Conservation (phyloP, 23 tunicate genomes). For the Aplidium turbinatum region DNA sequence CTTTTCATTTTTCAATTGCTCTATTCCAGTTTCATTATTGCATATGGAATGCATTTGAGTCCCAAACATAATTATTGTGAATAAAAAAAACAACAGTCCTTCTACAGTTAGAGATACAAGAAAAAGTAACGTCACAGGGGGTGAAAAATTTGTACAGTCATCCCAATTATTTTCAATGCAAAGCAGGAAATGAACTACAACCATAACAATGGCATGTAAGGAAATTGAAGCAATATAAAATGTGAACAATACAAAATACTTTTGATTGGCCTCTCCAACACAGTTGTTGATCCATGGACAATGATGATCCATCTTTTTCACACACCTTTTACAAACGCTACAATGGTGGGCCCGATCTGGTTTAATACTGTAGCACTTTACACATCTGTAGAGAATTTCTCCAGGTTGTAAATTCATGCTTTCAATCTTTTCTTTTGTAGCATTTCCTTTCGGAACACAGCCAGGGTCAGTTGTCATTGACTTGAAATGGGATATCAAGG, state of each 20-base stretch:
- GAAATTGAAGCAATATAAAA: constrained; percentile 93
- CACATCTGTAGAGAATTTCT: constrained; percentile 91
- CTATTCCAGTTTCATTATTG: constrained; percentile 96
- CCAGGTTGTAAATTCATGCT: constrained; percentile 86
- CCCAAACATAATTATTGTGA: constrained; percentile 94
- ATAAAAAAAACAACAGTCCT: constrained; percentile 83
- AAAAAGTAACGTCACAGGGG: constrained; percentile 73
- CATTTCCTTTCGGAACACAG: constrained; percentile 75
- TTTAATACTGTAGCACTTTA: constrained; percentile 90
- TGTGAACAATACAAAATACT: constrained; percentile 90
- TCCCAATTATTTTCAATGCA: constrained; percentile 75
- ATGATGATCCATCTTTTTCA: constrained; percentile 97
- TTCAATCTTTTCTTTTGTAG: constrained; percentile 84
- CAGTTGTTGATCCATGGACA: constrained; percentile 99
- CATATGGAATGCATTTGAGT: constrained; percentile 97
- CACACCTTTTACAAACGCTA: constrained; percentile 90
- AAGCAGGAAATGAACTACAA: constrained; percentile 57
- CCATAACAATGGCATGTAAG: constrained; percentile 89
- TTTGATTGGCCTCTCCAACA: constrained; percentile 96
- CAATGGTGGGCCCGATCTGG: constrained; percentile 99
- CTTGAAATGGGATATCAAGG: constrained; percentile 84
- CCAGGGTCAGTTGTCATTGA: constrained; percentile 99
- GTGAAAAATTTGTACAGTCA: constrained; percentile 66
- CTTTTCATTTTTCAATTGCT: constrained; percentile 93
- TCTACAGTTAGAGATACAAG: constrained; percentile 72